Conservation (phyloP, 2,797 vertebrate species). For the Coregonus suidteri region DNA sequence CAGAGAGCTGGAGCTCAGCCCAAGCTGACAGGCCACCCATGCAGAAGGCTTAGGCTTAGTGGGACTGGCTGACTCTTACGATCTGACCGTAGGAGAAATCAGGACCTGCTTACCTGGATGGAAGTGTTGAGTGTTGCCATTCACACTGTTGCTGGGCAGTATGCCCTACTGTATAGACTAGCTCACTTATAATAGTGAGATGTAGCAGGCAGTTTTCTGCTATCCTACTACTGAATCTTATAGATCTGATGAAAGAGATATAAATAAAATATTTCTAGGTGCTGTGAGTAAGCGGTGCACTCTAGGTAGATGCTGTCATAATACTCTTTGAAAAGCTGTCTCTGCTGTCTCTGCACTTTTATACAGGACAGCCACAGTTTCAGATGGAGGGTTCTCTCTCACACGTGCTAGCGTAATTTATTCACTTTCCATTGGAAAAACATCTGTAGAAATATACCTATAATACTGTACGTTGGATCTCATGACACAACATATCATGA, state of each 20-base stretch:
- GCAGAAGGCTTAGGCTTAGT: not conserved
- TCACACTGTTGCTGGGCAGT: not conserved
- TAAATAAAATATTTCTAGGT: not conserved
- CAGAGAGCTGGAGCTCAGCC: not conserved
- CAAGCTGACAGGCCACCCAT: not conserved
- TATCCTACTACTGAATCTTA: not conserved
- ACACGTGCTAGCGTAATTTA: not conserved
- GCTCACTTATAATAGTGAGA: not conserved
- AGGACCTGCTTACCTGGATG: not conserved
- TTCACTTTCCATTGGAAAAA: not conserved
- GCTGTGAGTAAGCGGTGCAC: not conserved
- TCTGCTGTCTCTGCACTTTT: not conserved
- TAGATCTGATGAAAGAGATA: not conserved
- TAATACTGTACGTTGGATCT: not conserved
- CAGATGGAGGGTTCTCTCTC: not conserved
- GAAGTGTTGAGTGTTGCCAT: not conserved
- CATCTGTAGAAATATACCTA: not conserved
- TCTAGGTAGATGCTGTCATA: slow-evolving; percentile 3
- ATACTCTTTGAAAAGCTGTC: not conserved
- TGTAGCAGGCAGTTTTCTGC: not conserved
- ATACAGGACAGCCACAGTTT: not conserved
- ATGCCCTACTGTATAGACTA: not conserved
- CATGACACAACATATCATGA: not conserved
- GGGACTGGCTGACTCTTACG: not conserved
- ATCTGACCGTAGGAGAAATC: not conserved